Conservation (phyloP, 2,797 vertebrate species). For the Hypotaenidia philippensis region DNA sequence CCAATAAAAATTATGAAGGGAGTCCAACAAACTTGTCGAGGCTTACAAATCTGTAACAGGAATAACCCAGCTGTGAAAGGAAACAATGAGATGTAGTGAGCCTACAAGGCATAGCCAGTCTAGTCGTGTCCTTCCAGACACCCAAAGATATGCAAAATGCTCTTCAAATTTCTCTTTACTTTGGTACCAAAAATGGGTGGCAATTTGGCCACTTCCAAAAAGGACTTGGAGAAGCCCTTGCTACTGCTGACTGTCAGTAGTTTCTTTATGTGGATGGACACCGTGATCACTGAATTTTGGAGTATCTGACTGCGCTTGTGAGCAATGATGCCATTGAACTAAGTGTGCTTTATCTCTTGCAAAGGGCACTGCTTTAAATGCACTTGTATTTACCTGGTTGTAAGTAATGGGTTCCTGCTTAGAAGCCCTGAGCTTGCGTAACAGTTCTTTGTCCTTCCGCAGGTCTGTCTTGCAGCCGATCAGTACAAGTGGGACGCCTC, state of each 20-base stretch:
- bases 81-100: neutral
- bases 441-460: conserved; percentile 92
- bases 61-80: neutral
- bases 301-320: neutral
- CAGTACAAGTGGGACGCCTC: conserved; percentile 87
- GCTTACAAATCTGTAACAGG: neutral
- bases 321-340: neutral
- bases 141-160: neutral
- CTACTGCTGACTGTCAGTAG: too few species aligned
- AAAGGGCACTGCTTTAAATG: rapidly evolving
- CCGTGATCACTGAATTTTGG: neutral
- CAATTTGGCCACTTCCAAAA: neutral
- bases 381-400: conserved; percentile 81
- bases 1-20: neutral
- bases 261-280: neutral
- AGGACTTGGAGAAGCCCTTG: neutral
- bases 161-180: neutral
- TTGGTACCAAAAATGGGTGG: neutral
- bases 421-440: conserved; percentile 87
- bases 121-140: neutral
- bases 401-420: conserved; percentile 91
- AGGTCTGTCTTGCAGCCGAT: conserved; percentile 98
- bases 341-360: neutral
- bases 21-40: neutral
- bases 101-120: neutral